Conservation (phyloP, 2,113 vertebrate genomes). For the Mormyrus lacerda region DNA sequence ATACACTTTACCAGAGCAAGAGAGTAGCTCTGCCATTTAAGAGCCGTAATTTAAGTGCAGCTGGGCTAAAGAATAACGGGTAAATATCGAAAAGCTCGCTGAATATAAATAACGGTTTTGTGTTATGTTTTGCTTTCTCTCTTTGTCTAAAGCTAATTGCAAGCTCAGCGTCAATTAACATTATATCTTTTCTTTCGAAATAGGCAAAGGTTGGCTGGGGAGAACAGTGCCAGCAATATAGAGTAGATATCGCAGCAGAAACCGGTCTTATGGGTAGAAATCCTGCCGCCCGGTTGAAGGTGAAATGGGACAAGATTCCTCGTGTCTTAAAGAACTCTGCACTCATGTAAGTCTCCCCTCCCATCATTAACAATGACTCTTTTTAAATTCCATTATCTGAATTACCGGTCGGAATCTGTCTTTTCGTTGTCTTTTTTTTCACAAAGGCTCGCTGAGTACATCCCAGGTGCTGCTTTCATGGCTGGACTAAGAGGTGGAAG, state of each 20-base stretch:
- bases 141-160: neutral
- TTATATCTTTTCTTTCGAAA: neutral
- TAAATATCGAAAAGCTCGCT: neutral
- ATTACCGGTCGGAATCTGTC: neutral
- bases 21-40: neutral
- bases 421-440: neutral
- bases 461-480: constrained; percentile 41
- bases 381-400: neutral
- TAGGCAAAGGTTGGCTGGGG: constrained; percentile 60
- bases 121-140: neutral
- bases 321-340: constrained; percentile 30
- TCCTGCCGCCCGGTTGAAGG: constrained; percentile 58
- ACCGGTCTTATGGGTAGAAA: constrained; percentile 55
- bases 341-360: constrained; percentile 50
- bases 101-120: neutral
- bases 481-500: constrained; percentile 40
- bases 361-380: neutral
- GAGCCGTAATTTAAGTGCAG: neutral
- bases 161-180: neutral
- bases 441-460: constrained; percentile 50
- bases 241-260: constrained; percentile 44
- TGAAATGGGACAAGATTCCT: constrained; percentile 55
- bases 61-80: neutral
- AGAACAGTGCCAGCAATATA: constrained; percentile 54
- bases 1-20: neutral